Evolutionary conservation across 2,888 invertebrate species (phyloP), one percentile per base, ranked within the genome.

Genomic region (Agrypnus murinus): DNA sequence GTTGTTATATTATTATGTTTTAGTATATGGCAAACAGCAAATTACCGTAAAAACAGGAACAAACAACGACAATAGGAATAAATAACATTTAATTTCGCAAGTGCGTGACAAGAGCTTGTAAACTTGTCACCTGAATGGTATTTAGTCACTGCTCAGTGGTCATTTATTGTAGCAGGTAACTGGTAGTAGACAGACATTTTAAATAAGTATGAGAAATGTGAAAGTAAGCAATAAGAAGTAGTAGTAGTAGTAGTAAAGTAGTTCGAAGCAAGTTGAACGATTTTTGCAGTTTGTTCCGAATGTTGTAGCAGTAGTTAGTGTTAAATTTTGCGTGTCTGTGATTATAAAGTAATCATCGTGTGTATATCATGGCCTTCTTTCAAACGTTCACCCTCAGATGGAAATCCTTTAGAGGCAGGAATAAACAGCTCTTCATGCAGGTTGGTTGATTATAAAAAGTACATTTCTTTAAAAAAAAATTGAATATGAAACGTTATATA

Each of bases 191-290:
- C n/a, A n/a, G 17, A 10, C 31, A 59, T n/a, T 50, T 31, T n/a
- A n/a, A n/a, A n/a, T n/a, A 59, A 59, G 66, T 50, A 59, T 57
- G 58, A 59, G 66, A 66, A 60, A 66, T 66, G 66, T 66, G 66
- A 66, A 66, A 66, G 66, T 66, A 19, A 57, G 9, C 25, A 25
- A 25, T 2, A 2, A 25, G 3, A 25, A 5, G 25, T 25, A 25
- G 25, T 25, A 25, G 25, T n/a, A 25, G 25, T 25, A 25, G 25
- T 5, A 25, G 25, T 25, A 25, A n/a, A n/a, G 25, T 25, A 25
- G 25, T 34, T 60, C 48, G 45, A 17, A 31, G 40, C 58, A 48
- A 36, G 19, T 3, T n/a, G 5, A 50, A 46, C 57, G 14, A 38
- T 59, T 48, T 66, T 48, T 66, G 57, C 40, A 50, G 48, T 34